Base-by-base conservation (phyloP, 1,140 invertebrate genomes). In the Metaphire vulgaris region DNA sequence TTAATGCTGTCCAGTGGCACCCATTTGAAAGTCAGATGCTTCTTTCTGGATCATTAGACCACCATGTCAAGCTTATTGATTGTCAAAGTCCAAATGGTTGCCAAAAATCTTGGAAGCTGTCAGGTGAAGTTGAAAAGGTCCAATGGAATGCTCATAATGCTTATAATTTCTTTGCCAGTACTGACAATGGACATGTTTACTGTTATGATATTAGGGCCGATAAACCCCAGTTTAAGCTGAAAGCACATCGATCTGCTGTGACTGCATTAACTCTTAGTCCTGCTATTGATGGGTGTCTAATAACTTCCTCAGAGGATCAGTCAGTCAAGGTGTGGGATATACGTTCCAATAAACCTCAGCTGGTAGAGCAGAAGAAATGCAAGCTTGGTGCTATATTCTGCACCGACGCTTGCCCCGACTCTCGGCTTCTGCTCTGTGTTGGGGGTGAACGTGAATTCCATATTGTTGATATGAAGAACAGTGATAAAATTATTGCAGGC, bases 1-100 rank as follows among this genome's bases (percentile, higher is more conserved):
- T 93, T 0, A 95, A 97, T 84, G 88, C 91, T 26, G 81, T 98
- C 1, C 86, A 91, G 79, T 98, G 94, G 91, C 94, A 97, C 89
- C 91, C 92, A 21, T 87, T 88, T 74, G 92, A 97, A 85, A 88
- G 90, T 30, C 90, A 95, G 83, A 90, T 90, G 73, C 85, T 98
- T 33, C 87, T 96, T 1, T 90, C 91, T 33, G 96, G 95, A 65
- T 90, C 88, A 74, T 89, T 88, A 81, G 90, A 91, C 77, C 88
- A 85, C 65, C 83, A 82, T 33, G 91, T 91, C 6, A 89, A 90
- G 83, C 87, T 95, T 65, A 91, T 91, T 83, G 94, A 97, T 85
- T 95, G 93, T 83, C 88, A 92, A 78, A 87, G 87, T 77, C 82
- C 83, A n/a, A 85, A 90, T 28, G 88, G 89, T 76, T 85, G 83